Conservation (phyloP, 2,797 vertebrate genomes). For the Rhinatrema bivittatum region DNA sequence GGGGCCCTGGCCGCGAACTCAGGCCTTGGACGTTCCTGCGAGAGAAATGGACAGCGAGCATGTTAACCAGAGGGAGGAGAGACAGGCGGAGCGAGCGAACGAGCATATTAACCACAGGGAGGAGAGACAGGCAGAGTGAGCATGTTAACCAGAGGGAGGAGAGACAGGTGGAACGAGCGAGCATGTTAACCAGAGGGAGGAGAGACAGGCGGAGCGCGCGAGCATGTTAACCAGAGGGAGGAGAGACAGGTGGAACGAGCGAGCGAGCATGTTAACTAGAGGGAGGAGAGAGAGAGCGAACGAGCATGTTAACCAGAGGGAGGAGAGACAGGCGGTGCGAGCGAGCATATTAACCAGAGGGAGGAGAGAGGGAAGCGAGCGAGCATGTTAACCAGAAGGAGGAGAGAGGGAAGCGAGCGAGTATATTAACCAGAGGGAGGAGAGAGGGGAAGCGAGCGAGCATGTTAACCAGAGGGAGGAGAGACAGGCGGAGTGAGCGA, state of each 20-base stretch:
- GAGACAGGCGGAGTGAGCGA: not conserved
- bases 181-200: too few species aligned
- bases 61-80: too few species aligned
- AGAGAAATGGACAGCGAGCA: not conserved
- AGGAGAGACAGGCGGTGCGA: not conserved
- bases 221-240: not conserved
- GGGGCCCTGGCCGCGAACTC: slow-evolving; percentile 68
- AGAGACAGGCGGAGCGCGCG: too few species aligned
- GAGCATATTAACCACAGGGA: not conserved
- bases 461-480: not conserved
- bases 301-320: too few species aligned
- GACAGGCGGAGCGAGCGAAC: not conserved
- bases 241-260: not conserved
- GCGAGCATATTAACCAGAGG: not conserved
- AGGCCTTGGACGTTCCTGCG: slow-evolving; percentile 60
- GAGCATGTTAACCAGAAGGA: not conserved
- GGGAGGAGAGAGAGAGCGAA: not conserved
- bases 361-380: not conserved
- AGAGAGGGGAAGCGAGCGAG: too few species aligned
- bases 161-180: too few species aligned
- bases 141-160: too few species aligned
- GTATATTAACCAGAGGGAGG: not conserved
- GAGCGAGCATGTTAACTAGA: too few species aligned
- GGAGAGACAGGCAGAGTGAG: not conserved
- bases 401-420: not conserved